A percentile compares a stretch with the other conserved stretches of the same genome.
Evolutionary conservation across 2,797 vertebrate species (phyloP).

Genomic region (Champsocephalus esox): DNA sequence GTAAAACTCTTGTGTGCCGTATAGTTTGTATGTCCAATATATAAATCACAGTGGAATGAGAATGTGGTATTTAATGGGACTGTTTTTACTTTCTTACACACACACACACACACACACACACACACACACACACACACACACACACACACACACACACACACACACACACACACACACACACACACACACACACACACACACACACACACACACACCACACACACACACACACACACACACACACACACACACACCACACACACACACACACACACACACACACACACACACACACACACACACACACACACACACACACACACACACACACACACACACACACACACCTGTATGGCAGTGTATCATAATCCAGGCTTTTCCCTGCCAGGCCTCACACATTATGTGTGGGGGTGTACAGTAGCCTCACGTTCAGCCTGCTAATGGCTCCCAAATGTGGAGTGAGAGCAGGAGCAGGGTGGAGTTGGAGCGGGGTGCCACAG

Average conservation of each 20-base stretch:
- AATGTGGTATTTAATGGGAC: slow-evolving; percentile 42
- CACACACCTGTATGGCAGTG: slow-evolving; percentile 67
- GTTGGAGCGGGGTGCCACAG: slow-evolving; percentile 46
- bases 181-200: slow-evolving; percentile 48
- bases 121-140: slow-evolving; percentile 55
- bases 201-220: slow-evolving; percentile 51
- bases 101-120: slow-evolving; percentile 55
- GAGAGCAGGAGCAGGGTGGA: slow-evolving; percentile 62
- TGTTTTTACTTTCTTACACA: slow-evolving; percentile 24
- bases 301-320: too few relatives aligned
- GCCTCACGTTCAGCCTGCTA: slow-evolving; percentile 79
- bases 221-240: slow-evolving; percentile 51
- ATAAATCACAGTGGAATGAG: slow-evolving; percentile 53
- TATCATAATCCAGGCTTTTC: slow-evolving; percentile 54
- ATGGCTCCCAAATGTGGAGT: slow-evolving; percentile 85
- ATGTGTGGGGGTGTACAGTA: slow-evolving; percentile 83
- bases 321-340: slow-evolving; percentile 21
- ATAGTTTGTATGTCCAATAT: slow-evolving; percentile 40
- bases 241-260: slow-evolving; percentile 52
- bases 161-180: slow-evolving; percentile 44
- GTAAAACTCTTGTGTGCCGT: slow-evolving; percentile 25
- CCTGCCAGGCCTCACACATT: slow-evolving; percentile 72
- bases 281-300: too few relatives aligned
- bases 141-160: slow-evolving; percentile 52
- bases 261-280: slow-evolving; percentile 65